These are phyloP conservation scores for Megathymus violae DNA, from an alignment of 1,140 invertebrate species.

Conservation along the genomic window DNA sequence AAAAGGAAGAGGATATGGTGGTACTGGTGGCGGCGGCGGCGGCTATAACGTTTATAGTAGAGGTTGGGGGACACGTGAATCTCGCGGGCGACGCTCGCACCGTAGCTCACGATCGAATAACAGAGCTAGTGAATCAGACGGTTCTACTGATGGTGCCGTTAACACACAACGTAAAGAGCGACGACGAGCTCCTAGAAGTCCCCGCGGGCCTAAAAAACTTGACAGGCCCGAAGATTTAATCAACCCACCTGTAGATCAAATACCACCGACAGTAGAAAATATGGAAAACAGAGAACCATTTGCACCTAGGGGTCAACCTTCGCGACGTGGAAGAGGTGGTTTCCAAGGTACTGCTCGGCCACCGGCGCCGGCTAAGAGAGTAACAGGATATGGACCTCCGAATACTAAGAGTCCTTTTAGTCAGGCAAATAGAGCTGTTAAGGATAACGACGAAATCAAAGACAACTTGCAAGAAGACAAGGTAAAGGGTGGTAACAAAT, in stretches of 20 bases:
- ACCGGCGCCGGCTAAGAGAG: slow-evolving; percentile 84
- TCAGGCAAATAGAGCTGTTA: slow-evolving; percentile 83
- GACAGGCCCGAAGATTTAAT: slow-evolving; percentile 65
- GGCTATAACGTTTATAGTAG: slow-evolving; percentile 74
- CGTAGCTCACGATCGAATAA: slow-evolving; percentile 77
- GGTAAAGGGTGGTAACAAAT: slow-evolving; percentile 85
- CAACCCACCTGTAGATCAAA: slow-evolving; percentile 48
- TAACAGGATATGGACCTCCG: slow-evolving; percentile 89
- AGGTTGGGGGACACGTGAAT: slow-evolving; percentile 73
- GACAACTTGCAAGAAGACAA: slow-evolving; percentile 75
- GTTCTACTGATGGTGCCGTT: slow-evolving; percentile 68
- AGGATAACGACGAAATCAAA: slow-evolving; percentile 73
- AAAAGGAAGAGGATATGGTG: slow-evolving; percentile 73
- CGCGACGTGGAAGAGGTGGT: slow-evolving; percentile 89
- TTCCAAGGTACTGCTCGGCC: slow-evolving; percentile 83
- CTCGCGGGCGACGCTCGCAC: slow-evolving; percentile 71
- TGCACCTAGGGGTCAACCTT: slow-evolving; percentile 92
- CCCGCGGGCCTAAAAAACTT: slow-evolving; percentile 65
- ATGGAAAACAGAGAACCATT: slow-evolving; percentile 84
- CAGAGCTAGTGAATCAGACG: slow-evolving; percentile 78
- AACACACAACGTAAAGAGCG: slow-evolving; percentile 72
- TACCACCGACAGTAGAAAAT: slow-evolving; percentile 45
- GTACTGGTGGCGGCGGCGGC: slow-evolving; percentile 54
- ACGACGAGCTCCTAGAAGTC: slow-evolving; percentile 68
- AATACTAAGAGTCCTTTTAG: slow-evolving; percentile 90